These are phyloP conservation scores for Tinamus guttatus DNA, from an alignment of 2,113 vertebrate genomes.

Conservation along the genomic window DNA sequence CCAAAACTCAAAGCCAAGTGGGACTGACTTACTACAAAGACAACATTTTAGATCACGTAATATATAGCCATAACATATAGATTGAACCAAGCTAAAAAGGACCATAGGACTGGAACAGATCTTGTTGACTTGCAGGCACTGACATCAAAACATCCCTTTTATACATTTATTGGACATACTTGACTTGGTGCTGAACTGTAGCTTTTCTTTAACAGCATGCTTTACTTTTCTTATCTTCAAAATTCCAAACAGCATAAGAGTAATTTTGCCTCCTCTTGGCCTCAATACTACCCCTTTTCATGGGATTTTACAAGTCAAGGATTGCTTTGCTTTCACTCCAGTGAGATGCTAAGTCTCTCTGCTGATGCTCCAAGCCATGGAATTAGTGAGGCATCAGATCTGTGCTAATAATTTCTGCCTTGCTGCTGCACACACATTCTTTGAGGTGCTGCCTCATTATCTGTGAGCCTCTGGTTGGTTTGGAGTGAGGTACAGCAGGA, in stretches of 20 bases:
- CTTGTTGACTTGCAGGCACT: neutral
- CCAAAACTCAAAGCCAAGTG: neutral
- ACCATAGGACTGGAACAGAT: neutral
- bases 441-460: neutral
- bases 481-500: neutral
- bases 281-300: neutral
- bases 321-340: neutral
- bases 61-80: rapidly evolving
- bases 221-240: neutral
- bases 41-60: neutral
- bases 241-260: neutral
- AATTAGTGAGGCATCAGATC: neutral
- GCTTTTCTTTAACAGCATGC: neutral
- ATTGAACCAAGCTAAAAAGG: neutral
- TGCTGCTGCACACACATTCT: neutral
- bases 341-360: neutral
- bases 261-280: neutral
- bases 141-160: neutral
- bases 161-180: neutral
- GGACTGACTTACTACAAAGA: neutral
- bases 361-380: neutral
- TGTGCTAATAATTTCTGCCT: neutral
- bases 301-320: neutral
- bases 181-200: neutral
- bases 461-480: neutral